Evolutionary conservation across 2,888 invertebrate genomes (phyloP), one percentile per base, ranked within the genome.

Genomic region (Dasysyrphus albostriatus): DNA sequence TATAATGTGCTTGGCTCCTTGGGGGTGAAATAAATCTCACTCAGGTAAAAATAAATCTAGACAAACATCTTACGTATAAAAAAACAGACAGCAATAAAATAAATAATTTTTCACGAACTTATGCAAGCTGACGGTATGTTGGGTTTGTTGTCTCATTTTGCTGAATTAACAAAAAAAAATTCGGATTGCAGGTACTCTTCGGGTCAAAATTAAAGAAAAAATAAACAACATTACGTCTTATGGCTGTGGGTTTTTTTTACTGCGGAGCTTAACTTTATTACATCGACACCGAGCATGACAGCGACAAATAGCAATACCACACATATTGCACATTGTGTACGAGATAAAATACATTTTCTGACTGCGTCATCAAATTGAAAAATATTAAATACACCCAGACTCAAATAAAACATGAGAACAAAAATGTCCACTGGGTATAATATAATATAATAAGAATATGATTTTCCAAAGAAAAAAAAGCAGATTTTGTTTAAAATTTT

Each of bases 101-200:
- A 77, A 69, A 47, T 10, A 51, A 69, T 78, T 65, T 73, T 81
- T 69, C 74, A 74, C 83, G 78, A 58, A 74, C 83, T 83, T 83
- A 83, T 83, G 79, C 79, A 83, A 83, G 83, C 34, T 39, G 32
- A 34, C 34, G 74, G 74, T 79, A 79, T 83, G 83, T 56, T 75
- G 79, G 63, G 49, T 74, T 74, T 78, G 69, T 56, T 74, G 61
- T 70, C 34, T 69, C 29, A 37, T 10, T n/a, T 54, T 56, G 61
- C 39, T 67, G 42, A 67, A 19, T 78, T 39, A 39, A n/a, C n/a
- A n/a, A 54, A 61, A 42, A 54, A 80, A 80, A 58, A 65, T 12
- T 70, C 32, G 70, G 61, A 58, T 58, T 24, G 49, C 24, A 24
- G 24, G 24, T 72, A 76, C 70, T 70, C 75, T 58, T 81, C 56